Base-by-base conservation (phyloP, 2,888 invertebrate genomes). In the Melieria omissa region DNA sequence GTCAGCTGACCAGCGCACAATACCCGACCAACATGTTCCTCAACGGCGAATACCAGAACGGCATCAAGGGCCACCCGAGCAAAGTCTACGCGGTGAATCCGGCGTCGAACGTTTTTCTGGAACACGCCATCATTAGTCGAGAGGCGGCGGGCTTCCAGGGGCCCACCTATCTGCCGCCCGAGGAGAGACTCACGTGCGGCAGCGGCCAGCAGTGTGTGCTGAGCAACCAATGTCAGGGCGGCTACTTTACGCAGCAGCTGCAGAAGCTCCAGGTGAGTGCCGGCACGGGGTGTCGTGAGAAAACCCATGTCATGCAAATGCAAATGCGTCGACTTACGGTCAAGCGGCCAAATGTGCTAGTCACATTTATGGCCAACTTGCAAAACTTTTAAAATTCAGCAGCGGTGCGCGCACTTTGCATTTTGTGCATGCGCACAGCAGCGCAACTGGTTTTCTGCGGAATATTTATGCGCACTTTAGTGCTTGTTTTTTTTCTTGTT, bases 161-260 rank as follows among this genome's bases (percentile, higher is more conserved):
- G 4, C 85, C 84, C 12, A 81, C 78, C 14, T 85, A 85, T 73
- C 74, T 85, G 78, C 85, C 85, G 8, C 83, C 84, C 4, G 77
- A 80, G 72, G 80, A 84, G 73, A 80, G 78, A 57, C 75, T 85
- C 14, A 84, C 83, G 72, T 85, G 85, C 73, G 74, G 69, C 70
- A 77, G 80, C 46, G 83, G 83, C n/a, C 83, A 85, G 73, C 85
- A 85, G 68, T 85, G 85, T 76, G 85, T 85, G 74, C 82, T 81
- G 54, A 78, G 79, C 70, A 79, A 79, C 73, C 81, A 82, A 72
- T 85, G 85, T 77, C 74, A 78, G 60, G 81, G 82, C 73, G 83
- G 83, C 64, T 84, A 80, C 75, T 82, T 77, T 46, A 78, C 78
- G 52, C 80, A 83, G 72, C 80, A 81, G 74, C 70, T 79, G 70